Evolutionary conservation across 2,113 vertebrate species (phyloP).

Genomic region (Hystrix brachyura): DNA sequence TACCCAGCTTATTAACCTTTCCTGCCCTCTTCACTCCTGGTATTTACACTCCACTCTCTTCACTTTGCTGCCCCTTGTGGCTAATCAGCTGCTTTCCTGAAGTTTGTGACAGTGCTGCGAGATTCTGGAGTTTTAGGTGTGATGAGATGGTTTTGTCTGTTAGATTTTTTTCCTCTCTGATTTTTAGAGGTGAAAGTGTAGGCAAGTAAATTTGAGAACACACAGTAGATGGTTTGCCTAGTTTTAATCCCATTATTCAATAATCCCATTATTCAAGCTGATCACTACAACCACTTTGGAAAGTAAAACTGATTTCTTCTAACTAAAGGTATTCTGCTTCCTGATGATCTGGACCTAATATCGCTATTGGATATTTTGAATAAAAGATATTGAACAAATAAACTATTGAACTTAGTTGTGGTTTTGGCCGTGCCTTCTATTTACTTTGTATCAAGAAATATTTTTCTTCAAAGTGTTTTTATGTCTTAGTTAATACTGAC

Average conservation of each 20-base stretch:
- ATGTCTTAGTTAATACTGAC: not conserved
- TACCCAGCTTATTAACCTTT: constrained; percentile 66
- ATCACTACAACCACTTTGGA: not conserved
- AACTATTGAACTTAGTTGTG: constrained; percentile 44
- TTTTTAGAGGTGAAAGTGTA: constrained; percentile 51
- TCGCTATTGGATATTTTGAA: not conserved
- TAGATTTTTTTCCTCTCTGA: constrained; percentile 28
- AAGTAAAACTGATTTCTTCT: not conserved
- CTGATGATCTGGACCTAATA: constrained; percentile 32
- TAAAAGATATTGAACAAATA: constrained; percentile 3
- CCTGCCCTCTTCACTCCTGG: constrained; percentile 67
- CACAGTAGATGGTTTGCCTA: not conserved
- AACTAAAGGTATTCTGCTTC: not conserved
- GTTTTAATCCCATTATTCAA: constrained; percentile 28
- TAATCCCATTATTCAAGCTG: not conserved
- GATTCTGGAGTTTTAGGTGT: constrained; percentile 37
- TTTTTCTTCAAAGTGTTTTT: constrained; percentile 13
- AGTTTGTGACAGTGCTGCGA: not conserved
- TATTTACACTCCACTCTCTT: constrained; percentile 64
- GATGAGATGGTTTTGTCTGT: not conserved
- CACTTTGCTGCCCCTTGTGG: constrained; percentile 77
- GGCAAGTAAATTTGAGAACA: constrained; percentile 17
- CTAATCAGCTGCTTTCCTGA: constrained; percentile 27
- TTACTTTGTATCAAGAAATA: constrained; percentile 53
- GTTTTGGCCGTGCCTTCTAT: constrained; percentile 19